Base-by-base conservation (phyloP, 30 jellyfish, hydroid and myxozoan species). In the Aurelia sp. region DNA sequence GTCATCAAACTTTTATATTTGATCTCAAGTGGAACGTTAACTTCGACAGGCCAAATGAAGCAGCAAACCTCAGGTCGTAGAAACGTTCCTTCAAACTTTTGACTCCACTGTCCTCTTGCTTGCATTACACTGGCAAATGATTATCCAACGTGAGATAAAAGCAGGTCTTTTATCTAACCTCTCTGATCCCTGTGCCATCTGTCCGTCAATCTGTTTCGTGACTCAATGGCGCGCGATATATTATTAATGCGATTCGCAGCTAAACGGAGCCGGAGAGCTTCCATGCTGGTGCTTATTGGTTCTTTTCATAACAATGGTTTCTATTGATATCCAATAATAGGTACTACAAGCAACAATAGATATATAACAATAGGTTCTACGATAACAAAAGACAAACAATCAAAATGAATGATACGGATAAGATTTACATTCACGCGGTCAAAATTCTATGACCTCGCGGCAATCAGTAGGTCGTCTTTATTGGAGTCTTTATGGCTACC, bases 141-240 rank as follows among this genome's bases (percentile, higher is more conserved):
- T 21, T 64, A 13, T 17, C 6, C 50, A 48, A 31, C 67, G 48
- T 18, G 20, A 30, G 21, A 33, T 17, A 12, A 27, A 15, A 11
- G 84, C 84, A 48, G 84, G 84, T 72, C 84, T 72, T 72, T 72
- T 72, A 72, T 72, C 68, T 35, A 27, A 6, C 84, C 33, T 47
- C 88, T 78, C 27, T 78, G 88, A 78, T 59, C 88, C 78, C 88
- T 59, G 88, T 58, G 80, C 76, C 67, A 78, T 63, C 79, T 58
- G 78, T 18, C 75, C 66, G 21, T 41, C 81, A 31, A 70, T 48
- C 68, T 15, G 69, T 38, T 38, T 73, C 84, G 84, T 73, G 65
- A 35, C 63, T 4, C 88, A 55, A 30, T 58, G 65, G 65, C 88
- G 65, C 12, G 78, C 78, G 13, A 33, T 78, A 8, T 44, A 78